A percentile compares a stretch with the other conserved stretches of the same genome.
These are phyloP conservation scores for Arenicola marina DNA, from an alignment of 2,888 invertebrate species.

Conservation along the genomic window DNA sequence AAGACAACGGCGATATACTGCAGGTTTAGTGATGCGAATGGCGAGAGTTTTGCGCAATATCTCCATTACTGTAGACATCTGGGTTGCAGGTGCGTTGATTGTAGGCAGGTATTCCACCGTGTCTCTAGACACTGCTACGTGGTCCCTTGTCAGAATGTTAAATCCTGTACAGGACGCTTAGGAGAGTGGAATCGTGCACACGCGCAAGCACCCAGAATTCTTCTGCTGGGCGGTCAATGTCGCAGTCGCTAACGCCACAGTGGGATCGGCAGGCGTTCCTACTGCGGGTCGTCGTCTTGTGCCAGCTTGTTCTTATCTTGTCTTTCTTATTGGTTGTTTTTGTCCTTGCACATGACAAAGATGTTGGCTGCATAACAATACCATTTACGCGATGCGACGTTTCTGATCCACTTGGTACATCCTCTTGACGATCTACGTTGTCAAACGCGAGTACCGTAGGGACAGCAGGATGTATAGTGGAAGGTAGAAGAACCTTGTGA, in stretches of 20 bases:
- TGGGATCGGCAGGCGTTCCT: neutral
- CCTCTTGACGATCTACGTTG: slow-evolving; percentile 1
- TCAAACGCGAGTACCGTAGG: slow-evolving; percentile 8
- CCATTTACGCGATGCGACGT: slow-evolving; percentile 1
- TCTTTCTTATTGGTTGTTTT: neutral
- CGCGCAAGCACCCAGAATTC: neutral
- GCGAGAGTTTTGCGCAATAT: slow-evolving; percentile 9
- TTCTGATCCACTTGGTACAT: neutral
- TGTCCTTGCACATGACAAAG: neutral
- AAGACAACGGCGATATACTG: slow-evolving; percentile 18
- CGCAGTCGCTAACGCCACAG: neutral
- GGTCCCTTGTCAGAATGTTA: neutral
- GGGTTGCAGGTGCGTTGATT: slow-evolving; percentile 19
- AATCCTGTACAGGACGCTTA: neutral
- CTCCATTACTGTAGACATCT: slow-evolving; percentile 17
- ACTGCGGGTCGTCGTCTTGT: neutral
- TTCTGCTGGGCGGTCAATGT: neutral
- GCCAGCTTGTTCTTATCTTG: neutral
- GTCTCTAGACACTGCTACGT: slow-evolving; percentile 8
- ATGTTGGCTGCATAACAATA: slow-evolving; percentile 1
- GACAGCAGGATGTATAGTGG: neutral
- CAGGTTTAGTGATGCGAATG: slow-evolving; percentile 18
- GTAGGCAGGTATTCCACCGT: slow-evolving; percentile 17
- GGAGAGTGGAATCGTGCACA: too few species aligned
- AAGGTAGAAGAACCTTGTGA: neutral